Base-by-base conservation (phyloP, 2,113 vertebrate genomes). In the Actenoides lindsayi region DNA sequence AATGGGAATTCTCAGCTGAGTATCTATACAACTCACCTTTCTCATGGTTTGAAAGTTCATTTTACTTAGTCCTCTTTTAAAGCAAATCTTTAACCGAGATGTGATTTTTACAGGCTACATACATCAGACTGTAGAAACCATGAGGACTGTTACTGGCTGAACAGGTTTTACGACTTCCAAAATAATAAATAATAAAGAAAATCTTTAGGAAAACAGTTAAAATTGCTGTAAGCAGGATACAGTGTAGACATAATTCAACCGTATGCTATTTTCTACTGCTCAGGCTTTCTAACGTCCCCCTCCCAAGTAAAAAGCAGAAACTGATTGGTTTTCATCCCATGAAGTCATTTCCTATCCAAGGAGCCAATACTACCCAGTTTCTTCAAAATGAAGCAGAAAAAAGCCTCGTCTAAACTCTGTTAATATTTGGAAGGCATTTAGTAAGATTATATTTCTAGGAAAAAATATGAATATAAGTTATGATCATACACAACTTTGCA, bases 201-300 rank as follows among this genome's bases (percentile, higher is more conserved):
- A 74, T 54, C 15, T 71, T 83, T 13, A 70, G 8, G 11, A 59
- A 71, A 86, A 54, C 1, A 89, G n/a, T 42, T 10, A 10, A 59
- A 41, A 31, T 19, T 62, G 16, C 35, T 89, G 1, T 37, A 57
- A 75, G 44, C 13, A 78, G 41, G 35, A 51, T 10, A 63, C 2
- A 73, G 27, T 1, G 54, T 2, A 73, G 27, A 1, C 8, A 48
- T 1, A 35, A 16, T 21, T 76, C 67, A 71, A 23, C 19, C 0
- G 3, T 13, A 44, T 6, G 16, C n/a, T 20, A 33, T 46, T 39
- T 92, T 70, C 67, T 27, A 53, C 33, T 51, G 31, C 9, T 76
- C 3, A 13, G 3, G 16, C 48, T 63, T 71, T 71, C n/a, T 33
- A 53, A 31, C 17, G 67, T 65, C 20, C 33, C 6, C n/a, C 17